Percentiles rank a stretch among this genome's conserved stretches.
Conservation (phyloP, 23 tunicate genomes). For the Phallusia fumigata region DNA sequence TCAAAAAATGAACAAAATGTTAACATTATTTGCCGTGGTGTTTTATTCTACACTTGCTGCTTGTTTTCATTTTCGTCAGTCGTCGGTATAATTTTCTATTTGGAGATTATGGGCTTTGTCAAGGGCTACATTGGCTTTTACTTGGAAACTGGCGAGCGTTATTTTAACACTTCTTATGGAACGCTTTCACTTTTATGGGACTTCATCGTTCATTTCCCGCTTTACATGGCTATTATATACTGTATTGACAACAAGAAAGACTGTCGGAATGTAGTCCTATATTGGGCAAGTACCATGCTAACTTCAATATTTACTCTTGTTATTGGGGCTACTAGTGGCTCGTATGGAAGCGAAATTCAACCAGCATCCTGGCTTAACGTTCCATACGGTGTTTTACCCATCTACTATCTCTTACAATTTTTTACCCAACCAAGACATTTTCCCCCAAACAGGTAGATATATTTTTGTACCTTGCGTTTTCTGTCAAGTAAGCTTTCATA, state of each 20-base stretch:
- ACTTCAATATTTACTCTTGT: conserved; percentile 32
- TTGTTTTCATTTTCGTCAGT: no score
- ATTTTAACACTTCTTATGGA: no score
- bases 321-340: conserved; percentile 51
- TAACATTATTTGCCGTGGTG: conserved; percentile 20
- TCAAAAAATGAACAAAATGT: neutral
- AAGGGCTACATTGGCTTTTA: no score
- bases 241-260: conserved; percentile 59
- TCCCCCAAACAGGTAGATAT: neutral
- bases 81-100: conserved; percentile 45
- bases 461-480: no score
- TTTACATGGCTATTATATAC: conserved; percentile 35
- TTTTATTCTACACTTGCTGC: no score
- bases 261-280: conserved; percentile 43
- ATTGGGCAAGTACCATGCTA: conserved; percentile 45
- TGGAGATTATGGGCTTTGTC: no score
- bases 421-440: neutral
- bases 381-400: no score
- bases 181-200: conserved; percentile 47
- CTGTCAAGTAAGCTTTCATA: no score
- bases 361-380: neutral
- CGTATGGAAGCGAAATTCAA: conserved; percentile 23
- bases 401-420: neutral
- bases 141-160: no score
- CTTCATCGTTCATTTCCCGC: conserved; percentile 18